Conservation (phyloP, 2,888 invertebrate species). For the Drosophila lacicola region DNA sequence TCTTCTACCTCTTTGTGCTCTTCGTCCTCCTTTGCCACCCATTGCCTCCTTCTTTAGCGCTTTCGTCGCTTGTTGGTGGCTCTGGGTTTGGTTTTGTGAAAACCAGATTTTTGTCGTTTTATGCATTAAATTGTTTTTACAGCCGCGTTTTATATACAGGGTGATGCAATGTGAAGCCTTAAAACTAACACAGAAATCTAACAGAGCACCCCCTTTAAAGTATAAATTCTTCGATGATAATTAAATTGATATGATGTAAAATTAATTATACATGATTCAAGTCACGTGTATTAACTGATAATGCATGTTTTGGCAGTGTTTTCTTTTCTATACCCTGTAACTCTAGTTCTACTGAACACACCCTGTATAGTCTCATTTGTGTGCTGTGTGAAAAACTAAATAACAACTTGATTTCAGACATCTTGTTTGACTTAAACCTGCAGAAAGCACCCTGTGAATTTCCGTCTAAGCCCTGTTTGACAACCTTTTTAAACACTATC, state of each 20-base stretch:
- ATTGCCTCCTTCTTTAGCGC: conserved; percentile 57
- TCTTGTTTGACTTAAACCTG: no score
- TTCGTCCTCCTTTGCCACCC: conserved; percentile 37
- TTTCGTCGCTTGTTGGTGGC: conserved; percentile 69
- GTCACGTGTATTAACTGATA: no score
- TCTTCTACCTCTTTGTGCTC: conserved; percentile 6
- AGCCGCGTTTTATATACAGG: conserved; percentile 78
- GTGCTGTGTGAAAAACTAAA: neutral
- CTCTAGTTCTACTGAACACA: neutral
- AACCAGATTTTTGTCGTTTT: conserved; percentile 83
- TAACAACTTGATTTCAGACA: neutral
- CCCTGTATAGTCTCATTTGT: neutral
- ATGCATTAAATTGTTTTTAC: conserved; percentile 82
- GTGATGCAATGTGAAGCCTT: conserved; percentile 3
- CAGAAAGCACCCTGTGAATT: neutral
- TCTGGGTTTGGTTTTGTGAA: conserved; percentile 76
- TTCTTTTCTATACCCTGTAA: conserved; percentile 2
- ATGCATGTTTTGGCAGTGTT: no score
- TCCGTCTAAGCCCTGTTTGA: neutral
- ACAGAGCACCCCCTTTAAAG: neutral
- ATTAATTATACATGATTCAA: no score
- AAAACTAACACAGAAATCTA: neutral
- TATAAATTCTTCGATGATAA: neutral
- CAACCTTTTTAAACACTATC: neutral
- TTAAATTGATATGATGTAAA: no score